Conservation (phyloP, 2,797 vertebrate species). For the Bufotes viridis region DNA sequence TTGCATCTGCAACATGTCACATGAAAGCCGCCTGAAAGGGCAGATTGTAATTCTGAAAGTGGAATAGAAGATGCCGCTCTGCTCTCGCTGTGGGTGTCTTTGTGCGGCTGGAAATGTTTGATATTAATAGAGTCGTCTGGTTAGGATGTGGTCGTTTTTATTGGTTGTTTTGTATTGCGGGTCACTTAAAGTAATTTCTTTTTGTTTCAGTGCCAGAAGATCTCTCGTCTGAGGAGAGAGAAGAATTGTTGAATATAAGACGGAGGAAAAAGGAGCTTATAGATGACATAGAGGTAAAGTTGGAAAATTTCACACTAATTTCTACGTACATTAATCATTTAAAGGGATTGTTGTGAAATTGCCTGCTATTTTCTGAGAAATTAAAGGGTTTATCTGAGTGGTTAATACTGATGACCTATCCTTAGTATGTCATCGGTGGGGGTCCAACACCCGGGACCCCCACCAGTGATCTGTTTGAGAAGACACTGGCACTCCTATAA, state of each 20-base stretch:
- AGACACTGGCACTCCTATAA: too few relatives aligned
- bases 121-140: conserved; percentile 36
- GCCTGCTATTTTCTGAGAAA: too few relatives aligned
- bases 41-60: conserved; percentile 8
- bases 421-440: too few relatives aligned
- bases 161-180: neutral
- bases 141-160: conserved; percentile 33
- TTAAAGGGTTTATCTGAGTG: too few relatives aligned
- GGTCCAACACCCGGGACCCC: too few relatives aligned
- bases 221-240: conserved; percentile 90
- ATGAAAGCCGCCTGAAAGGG: conserved; percentile 1
- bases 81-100: neutral
- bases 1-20: conserved; percentile 28
- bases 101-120: neutral
- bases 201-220: conserved; percentile 88
- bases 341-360: too few relatives aligned
- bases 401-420: too few relatives aligned
- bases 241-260: conserved; percentile 93
- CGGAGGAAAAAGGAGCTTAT: conserved; percentile 95
- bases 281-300: conserved; percentile 93
- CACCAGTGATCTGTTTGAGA: too few relatives aligned
- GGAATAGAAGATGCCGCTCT: neutral
- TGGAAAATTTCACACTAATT: neutral
- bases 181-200: neutral
- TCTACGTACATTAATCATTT: too few relatives aligned